phyloP scores from a whole-genome alignment of 2,888 invertebrate species.

The Dryococelus australis region DNA sequence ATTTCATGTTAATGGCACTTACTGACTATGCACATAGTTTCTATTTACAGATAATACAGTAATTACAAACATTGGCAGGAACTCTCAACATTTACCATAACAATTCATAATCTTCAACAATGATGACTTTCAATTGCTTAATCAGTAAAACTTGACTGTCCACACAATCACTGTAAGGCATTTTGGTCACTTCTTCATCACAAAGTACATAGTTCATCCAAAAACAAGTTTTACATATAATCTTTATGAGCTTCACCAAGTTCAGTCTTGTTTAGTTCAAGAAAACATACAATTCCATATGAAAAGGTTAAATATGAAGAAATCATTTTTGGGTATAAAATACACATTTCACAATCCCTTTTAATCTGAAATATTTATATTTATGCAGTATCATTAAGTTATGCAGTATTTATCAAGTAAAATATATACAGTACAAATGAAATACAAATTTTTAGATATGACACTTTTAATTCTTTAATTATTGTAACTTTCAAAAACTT shows the following conservation, averaged over 20 bases:
- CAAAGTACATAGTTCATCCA: background rate
- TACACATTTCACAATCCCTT: no score
- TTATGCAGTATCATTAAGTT: no score
- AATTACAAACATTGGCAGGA: background rate
- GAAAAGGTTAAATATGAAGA: background rate
- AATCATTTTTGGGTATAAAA: no score
- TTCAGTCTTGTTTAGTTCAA: background rate
- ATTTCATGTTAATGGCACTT: conserved; percentile 2
- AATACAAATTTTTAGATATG: no score
- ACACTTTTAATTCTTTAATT: no score
- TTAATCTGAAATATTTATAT: no score
- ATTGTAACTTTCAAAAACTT: no score
- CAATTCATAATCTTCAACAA: background rate
- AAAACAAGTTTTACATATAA: background rate
- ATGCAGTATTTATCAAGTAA: no score
- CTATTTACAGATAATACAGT: background rate
- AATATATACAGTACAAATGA: no score
- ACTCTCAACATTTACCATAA: background rate
- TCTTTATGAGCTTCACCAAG: background rate
- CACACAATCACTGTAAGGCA: background rate
- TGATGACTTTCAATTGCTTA: background rate
- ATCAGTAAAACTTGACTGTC: background rate
- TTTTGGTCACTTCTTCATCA: background rate
- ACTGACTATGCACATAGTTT: background rate
- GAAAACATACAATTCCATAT: background rate